Percentiles rank a stretch among this genome's conserved stretches.
Evolutionary conservation across 2,113 vertebrate species (phyloP).

Genomic region (Parotia lawesii): DNA sequence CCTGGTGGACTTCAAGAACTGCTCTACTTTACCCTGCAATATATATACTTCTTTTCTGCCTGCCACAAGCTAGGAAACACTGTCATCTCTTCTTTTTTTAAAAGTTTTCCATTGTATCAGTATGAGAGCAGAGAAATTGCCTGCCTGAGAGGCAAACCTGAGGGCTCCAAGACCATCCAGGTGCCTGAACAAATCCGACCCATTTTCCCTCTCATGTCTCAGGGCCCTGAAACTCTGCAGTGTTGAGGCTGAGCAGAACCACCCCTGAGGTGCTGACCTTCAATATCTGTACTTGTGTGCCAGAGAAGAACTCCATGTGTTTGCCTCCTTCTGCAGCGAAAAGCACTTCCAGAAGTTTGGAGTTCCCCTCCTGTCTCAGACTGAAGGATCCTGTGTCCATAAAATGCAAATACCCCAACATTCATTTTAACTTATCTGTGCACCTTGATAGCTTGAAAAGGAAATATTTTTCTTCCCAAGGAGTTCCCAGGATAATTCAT

Average conservation of each 20-base stretch:
- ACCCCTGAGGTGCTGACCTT: background rate
- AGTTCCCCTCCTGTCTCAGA: background rate
- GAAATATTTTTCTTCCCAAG: slow-evolving; percentile 29
- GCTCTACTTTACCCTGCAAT: accelerated
- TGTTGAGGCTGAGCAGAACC: background rate
- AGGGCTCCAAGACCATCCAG: background rate
- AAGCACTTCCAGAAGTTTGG: background rate
- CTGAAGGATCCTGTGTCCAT: background rate
- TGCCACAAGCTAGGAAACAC: background rate
- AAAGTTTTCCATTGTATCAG: background rate
- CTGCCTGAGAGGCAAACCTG: background rate
- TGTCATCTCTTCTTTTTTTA: background rate
- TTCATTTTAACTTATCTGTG: slow-evolving; percentile 8
- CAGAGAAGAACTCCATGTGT: background rate
- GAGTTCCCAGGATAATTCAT: slow-evolving; percentile 20
- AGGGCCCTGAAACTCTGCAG: background rate
- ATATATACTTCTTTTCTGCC: background rate
- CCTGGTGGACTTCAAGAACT: background rate
- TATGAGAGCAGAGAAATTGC: background rate
- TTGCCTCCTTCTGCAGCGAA: background rate
- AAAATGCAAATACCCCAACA: background rate
- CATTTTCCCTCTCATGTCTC: background rate
- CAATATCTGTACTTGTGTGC: accelerated
- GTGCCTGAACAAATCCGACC: background rate
- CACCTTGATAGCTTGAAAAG: background rate